Evolutionary conservation across 2,888 invertebrate species (phyloP).

Genomic region (Lypha dubia): DNA sequence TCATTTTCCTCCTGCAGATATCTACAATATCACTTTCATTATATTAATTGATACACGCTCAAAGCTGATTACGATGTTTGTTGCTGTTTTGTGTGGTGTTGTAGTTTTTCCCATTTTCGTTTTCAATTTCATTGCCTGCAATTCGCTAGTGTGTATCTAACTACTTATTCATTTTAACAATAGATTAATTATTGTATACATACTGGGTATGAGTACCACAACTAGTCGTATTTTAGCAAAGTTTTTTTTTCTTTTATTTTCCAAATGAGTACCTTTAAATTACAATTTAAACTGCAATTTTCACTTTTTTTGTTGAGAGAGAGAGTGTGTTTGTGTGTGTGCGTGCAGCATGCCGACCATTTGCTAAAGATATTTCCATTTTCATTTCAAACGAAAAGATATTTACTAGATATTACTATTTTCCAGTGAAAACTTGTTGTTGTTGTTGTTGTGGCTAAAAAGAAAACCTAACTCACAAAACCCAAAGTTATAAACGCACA

Average conservation of each 20-base stretch:
- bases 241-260: slow-evolving; percentile 52
- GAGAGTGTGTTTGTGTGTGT: slow-evolving; percentile 11
- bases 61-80: slow-evolving; percentile 37
- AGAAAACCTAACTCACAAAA: slow-evolving; percentile 13
- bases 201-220: background rate
- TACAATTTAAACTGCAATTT: slow-evolving; percentile 66
- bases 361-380: slow-evolving; percentile 52
- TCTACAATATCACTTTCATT: slow-evolving; percentile 4
- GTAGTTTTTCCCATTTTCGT: background rate
- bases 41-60: slow-evolving; percentile 18
- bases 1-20: background rate
- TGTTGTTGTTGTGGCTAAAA: slow-evolving; percentile 54
- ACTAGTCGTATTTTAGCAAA: no score
- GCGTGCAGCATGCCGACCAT: slow-evolving; percentile 46
- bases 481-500: slow-evolving; percentile 15
- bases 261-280: slow-evolving; percentile 69
- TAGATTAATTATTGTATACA: slow-evolving; percentile 52
- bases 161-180: slow-evolving; percentile 32
- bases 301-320: slow-evolving; percentile 60
- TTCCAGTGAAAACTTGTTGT: slow-evolving; percentile 63
- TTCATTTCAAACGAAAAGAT: slow-evolving; percentile 47
- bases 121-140: slow-evolving; percentile 30
- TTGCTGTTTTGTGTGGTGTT: no score
- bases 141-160: slow-evolving; percentile 13
- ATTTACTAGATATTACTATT: slow-evolving; percentile 56